Conservation (phyloP, 2,888 invertebrate genomes). For the Acanthosepion lycidas region DNA sequence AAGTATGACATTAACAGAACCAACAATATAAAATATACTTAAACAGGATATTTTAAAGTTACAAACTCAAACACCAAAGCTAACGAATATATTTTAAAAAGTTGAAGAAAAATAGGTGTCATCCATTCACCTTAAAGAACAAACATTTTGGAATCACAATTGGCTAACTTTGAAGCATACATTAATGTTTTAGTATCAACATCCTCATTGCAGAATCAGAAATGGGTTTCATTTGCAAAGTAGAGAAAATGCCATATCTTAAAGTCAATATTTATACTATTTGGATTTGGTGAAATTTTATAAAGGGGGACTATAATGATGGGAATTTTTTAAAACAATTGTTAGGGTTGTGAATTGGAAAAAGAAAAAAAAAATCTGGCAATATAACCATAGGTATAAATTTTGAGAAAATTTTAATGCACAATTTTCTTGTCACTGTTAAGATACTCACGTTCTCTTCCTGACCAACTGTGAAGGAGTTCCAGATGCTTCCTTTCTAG, state of each 20-base stretch:
- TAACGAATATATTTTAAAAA: too few species aligned
- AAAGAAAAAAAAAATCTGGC: too few species aligned
- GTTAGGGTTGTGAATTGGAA: too few species aligned
- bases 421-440: not conserved
- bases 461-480: constrained; percentile 42
- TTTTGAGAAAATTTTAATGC: not conserved
- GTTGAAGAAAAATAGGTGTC: too few species aligned
- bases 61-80: too few species aligned
- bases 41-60: too few species aligned
- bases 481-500: constrained; percentile 40
- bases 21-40: too few species aligned
- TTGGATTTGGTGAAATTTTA: not conserved
- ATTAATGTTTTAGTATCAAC: not conserved
- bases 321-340: too few species aligned
- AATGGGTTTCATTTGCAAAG: not conserved
- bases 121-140: too few species aligned
- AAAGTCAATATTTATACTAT: not conserved
- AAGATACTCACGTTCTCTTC: constrained; percentile 42
- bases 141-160: not conserved
- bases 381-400: not conserved
- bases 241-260: too few species aligned
- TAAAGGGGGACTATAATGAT: too few species aligned
- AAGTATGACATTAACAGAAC: too few species aligned
- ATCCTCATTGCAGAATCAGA: not conserved
- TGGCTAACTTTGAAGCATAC: not conserved